Percentiles rank a stretch among this genome's conserved stretches.
These are phyloP conservation scores for Octopus bimaculoides DNA, from an alignment of 1,140 invertebrate species.

Conservation along the genomic window DNA sequence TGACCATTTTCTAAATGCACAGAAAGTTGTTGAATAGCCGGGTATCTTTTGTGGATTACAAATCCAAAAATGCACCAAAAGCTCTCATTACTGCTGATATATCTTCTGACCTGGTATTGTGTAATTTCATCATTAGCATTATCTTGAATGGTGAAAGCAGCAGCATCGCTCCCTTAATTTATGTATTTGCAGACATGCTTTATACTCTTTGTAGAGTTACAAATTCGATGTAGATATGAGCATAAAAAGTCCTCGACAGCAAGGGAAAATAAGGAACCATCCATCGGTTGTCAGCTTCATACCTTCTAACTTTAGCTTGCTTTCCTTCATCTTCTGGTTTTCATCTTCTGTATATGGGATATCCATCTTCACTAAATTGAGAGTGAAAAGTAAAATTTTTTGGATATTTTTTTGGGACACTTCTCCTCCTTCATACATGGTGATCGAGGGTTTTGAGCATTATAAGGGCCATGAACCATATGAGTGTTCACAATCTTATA, in stretches of 20 bases:
- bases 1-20: conserved; percentile 4
- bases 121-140: neutral
- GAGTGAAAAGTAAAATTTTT: neutral
- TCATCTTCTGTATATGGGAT: conserved; percentile 1
- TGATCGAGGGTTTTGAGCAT: neutral
- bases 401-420: neutral
- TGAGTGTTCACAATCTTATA: neutral
- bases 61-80: neutral
- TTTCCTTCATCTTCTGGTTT: neutral
- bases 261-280: no score
- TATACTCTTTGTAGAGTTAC: neutral
- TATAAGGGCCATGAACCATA: neutral
- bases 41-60: neutral
- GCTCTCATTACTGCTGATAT: neutral
- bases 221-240: conserved; percentile 1
- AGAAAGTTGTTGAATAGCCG: neutral
- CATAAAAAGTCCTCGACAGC: no score
- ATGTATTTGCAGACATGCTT: conserved; percentile 7
- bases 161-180: neutral
- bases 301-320: neutral
- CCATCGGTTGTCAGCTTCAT: neutral
- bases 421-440: neutral
- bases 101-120: neutral
- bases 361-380: neutral
- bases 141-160: neutral